Evolutionary conservation across 2,888 invertebrate genomes (phyloP), one percentile per base, ranked within the genome.

Genomic region (Cheilosia vulpina): DNA sequence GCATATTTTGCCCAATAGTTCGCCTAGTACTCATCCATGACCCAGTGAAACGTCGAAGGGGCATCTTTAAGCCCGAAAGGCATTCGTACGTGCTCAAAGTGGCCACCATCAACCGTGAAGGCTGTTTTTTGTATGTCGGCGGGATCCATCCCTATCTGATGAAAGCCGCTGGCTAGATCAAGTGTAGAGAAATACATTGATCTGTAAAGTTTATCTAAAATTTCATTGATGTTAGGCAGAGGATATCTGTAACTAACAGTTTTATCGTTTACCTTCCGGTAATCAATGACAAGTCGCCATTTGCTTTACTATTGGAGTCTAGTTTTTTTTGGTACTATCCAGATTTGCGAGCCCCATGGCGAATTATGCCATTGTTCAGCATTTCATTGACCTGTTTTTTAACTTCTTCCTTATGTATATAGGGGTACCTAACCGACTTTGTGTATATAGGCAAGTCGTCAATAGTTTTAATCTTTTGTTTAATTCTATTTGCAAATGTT

Each of bases 21-120:
- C 41, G 11, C 24, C 19, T 5, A 52, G 19, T 19, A 66, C 53
- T 11, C 41, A 17, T 41, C 53, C 66, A 66, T 66, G 38, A 52
- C 53, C n/a, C 66, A 4, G 43, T 66, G 53, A n/a, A 66, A 66
- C 1, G 66, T 66, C 4, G 41, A 66, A 34, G 52, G 66, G 13
- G 53, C 53, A 15, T 66, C 41, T 66, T 66, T 66, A 2, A 66
- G 41, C 21, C 66, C 53, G 7, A 66, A 66, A 17, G 53, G 53
- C 66, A 66, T 66, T 41, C 52, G 38, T 4, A 66, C 19, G 5
- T 11, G 34, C 11, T 63, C 21, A 27, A 19, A 63, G 24, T 66
- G 53, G 3, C 66, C 53, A 17, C 41, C 38, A 0, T 53, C 53
- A 4, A 66, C 24, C 1, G 66, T 66, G 24, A 66, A 66, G 11